These are phyloP conservation scores for Trematomus loennbergii DNA, from an alignment of 2,113 vertebrate species.

Conservation along the genomic window DNA sequence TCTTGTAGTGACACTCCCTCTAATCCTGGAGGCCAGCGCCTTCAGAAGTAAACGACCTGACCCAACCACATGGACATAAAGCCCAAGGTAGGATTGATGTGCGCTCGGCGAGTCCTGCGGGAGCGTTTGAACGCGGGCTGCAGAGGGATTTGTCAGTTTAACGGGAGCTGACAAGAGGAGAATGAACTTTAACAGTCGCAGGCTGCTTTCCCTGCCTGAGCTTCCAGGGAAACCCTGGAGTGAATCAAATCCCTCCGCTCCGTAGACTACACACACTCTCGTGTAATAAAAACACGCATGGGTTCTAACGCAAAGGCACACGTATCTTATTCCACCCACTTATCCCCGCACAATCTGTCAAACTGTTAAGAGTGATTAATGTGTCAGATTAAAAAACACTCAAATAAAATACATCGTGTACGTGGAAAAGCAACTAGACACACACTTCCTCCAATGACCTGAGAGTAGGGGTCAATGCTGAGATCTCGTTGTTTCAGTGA, in stretches of 20 bases:
- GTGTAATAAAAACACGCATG: constrained; percentile 23
- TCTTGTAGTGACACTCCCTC: not conserved
- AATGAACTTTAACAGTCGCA: constrained; percentile 66
- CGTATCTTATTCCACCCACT: constrained; percentile 7
- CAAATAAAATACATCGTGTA: not conserved
- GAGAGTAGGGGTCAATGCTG: constrained; percentile 45
- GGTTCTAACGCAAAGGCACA: constrained; percentile 6
- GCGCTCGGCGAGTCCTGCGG: constrained; percentile 28
- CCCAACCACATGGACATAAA: constrained; percentile 18
- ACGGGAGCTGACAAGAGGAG: constrained; percentile 60
- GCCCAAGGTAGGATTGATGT: constrained; percentile 44
- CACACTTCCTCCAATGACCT: constrained; percentile 42
- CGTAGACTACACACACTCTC: constrained; percentile 1
- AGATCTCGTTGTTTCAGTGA: constrained; percentile 59
- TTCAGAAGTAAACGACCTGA: constrained; percentile 29
- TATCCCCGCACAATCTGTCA: constrained; percentile 45
- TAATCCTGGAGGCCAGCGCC: constrained; percentile 3
- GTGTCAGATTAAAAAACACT: not conserved
- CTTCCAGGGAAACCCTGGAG: constrained; percentile 54
- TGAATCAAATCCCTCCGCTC: constrained; percentile 51
- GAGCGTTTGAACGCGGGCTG: constrained; percentile 33
- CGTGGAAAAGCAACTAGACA: not conserved
- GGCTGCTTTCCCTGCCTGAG: constrained; percentile 72
- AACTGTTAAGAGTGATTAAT: constrained; percentile 35
- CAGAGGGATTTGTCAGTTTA: constrained; percentile 66